Base-by-base conservation (phyloP, 2,888 invertebrate genomes). In the Operophtera brumata region DNA sequence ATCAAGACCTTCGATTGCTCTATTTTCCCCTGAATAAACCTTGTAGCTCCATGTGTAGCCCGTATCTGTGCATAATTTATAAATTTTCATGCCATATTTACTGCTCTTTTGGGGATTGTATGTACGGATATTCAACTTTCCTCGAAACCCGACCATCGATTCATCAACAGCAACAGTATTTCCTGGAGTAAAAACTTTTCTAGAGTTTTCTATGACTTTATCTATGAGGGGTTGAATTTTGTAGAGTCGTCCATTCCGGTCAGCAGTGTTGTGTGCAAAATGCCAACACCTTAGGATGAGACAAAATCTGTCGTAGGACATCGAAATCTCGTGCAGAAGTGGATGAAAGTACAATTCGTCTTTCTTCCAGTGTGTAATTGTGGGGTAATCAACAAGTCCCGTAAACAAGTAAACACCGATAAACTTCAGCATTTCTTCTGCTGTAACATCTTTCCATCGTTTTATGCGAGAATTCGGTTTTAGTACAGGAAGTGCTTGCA, bases 191-290 rank as follows among this genome's bases (percentile, higher is more conserved):
- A 48, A 52, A 39, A 56, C 36, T 56, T 49, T 59, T 36, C 51
- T 34, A 11, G 44, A 61, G 44, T 55, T 57, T 44, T 57, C 47
- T 40, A 57, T 44, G 10, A 56, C 12, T 52, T 46, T 58, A 36
- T 56, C 56, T 8, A 58, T 46, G 12, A 61, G 35, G 12, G 61
- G 61, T 51, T 61, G 55, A 42, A 61, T 61, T 61, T 61, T 61
- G 47, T 54, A 60, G 5, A 57, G 41, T 42, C 61, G 32, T 43
- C 47, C 57, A 49, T 40, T 47, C 32, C 45, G 43, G 20, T 46
- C 39, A 52, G 41, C 45, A 11, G n/a, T 47, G 36, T 61, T 57
- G 39, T 58, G 41, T 35, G 41, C 52, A 49, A 58, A 59, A 54
- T 58, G 61, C 56, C 56, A 61, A 41, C 58, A 47, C 41, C 44